A percentile compares a stretch with the other conserved stretches of the same genome.
Evolutionary conservation across 2,797 vertebrate genomes (phyloP).

Genomic region (Anabacerthia variegaticeps): DNA sequence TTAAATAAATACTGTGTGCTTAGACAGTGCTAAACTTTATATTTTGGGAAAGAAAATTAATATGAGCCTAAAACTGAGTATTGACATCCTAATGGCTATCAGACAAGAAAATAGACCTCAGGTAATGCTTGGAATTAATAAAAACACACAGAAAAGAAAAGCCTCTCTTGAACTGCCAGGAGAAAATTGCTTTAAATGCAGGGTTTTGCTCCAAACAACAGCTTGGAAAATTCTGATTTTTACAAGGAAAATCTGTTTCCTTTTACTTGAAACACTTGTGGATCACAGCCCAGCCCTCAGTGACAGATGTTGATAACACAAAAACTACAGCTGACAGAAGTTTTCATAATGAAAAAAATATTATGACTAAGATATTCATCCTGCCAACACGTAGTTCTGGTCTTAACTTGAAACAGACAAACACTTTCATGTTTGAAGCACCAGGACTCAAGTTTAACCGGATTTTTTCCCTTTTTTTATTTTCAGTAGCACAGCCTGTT

Average conservation of each 20-base stretch:
- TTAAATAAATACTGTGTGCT: background rate
- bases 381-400: background rate
- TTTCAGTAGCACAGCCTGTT: background rate
- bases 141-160: background rate
- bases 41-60: background rate
- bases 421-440: background rate
- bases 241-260: constrained; percentile 7
- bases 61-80: background rate
- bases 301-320: constrained; percentile 16
- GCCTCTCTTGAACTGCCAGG: background rate
- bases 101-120: background rate
- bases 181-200: background rate
- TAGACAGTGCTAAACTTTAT: background rate
- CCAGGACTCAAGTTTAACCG: background rate
- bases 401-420: background rate
- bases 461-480: background rate
- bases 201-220: background rate
- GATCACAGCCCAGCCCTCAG: background rate
- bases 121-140: background rate
- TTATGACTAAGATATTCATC: background rate
- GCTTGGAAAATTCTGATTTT: constrained; percentile 18
- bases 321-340: constrained; percentile 16
- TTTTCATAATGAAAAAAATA: background rate
- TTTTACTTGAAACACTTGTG: background rate
- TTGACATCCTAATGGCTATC: background rate